Base-by-base conservation (phyloP, 1,140 invertebrate genomes). In the Calliopsis andreniformis region DNA sequence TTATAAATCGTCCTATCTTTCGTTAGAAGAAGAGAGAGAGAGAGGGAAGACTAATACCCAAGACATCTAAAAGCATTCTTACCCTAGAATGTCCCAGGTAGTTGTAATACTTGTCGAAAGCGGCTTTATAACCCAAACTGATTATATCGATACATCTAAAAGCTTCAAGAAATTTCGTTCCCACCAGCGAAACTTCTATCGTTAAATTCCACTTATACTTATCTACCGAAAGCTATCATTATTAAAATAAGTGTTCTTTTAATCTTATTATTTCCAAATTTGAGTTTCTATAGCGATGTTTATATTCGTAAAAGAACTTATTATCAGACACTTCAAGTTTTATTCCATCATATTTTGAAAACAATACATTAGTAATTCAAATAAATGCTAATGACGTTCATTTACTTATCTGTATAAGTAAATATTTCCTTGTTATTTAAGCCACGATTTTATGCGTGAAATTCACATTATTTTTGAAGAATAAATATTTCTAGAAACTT, bases 81-180 rank as follows among this genome's bases (percentile, higher is more conserved):
- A 20, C 8, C 42, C n/a, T 35, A 12, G 8, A 18, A 30, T n/a
- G 35, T 49, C 35, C 62, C 45, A 51, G 7, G 0, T 16, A 16
- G 0, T 6, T 30, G n/a, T 51, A 32, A 66, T 35, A 51, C n/a
- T 20, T 23, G 45, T 66, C 63, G 63, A 53, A 66, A 66, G 20
- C 18, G 30, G 4, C 18, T 12, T 25, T 14, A 20, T 28, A 67
- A 53, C 47, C 14, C 39, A 1, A 16, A 18, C 4, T 18, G 3
- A 0, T 23, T 6, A 3, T 14, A 28, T 12, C 16, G 8, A 32
- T 28, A 67, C 20, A 42, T 55, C 23, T 8, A 28, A 67, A 67
- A n/a, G 7, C 0, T 1, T 4, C 0, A 8, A 6, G 6, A 16
- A 51, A 63, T 14, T 14, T 39, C 23, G 10, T 23, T 30, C 10